Evolutionary conservation across 2,113 vertebrate species (phyloP).

Genomic region (Rhizomys pruinosus): DNA sequence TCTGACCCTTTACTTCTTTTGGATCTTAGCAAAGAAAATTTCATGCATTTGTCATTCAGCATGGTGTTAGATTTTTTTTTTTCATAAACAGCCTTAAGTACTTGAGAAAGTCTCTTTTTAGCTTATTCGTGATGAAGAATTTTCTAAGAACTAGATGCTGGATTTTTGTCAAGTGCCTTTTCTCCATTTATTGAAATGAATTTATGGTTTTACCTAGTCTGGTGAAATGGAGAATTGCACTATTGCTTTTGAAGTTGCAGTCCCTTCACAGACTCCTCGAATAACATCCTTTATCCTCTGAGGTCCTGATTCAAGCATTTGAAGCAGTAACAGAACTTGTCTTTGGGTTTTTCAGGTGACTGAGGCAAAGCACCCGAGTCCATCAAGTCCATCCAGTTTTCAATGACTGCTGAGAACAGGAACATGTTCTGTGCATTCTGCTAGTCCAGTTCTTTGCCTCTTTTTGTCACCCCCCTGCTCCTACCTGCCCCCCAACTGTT

Average conservation of each 20-base stretch:
- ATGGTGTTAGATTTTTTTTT: too few species aligned
- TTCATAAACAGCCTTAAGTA: too few species aligned
- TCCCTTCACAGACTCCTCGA: background rate
- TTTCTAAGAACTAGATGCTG: background rate
- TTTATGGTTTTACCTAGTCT: background rate
- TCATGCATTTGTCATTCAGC: background rate
- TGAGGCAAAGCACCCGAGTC: background rate
- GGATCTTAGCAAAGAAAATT: background rate
- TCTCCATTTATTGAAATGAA: background rate
- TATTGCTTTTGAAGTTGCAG: background rate
- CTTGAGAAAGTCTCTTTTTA: too few species aligned
- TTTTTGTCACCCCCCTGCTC: background rate
- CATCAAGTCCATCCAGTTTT: background rate
- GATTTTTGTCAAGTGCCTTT: background rate
- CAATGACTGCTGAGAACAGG: background rate
- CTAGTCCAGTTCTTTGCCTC: background rate
- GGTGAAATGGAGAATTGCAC: background rate
- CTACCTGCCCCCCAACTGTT: too few species aligned
- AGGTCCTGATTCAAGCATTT: background rate
- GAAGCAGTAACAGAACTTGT: background rate
- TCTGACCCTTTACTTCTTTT: background rate
- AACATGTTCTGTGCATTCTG: too few species aligned
- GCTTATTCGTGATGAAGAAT: background rate
- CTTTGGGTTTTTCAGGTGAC: background rate
- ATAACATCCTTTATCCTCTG: slow-evolving; percentile 5